Evolutionary conservation across 92 coral and sea anemone genomes (phyloP).

Genomic region (Bergia puertoricense): DNA sequence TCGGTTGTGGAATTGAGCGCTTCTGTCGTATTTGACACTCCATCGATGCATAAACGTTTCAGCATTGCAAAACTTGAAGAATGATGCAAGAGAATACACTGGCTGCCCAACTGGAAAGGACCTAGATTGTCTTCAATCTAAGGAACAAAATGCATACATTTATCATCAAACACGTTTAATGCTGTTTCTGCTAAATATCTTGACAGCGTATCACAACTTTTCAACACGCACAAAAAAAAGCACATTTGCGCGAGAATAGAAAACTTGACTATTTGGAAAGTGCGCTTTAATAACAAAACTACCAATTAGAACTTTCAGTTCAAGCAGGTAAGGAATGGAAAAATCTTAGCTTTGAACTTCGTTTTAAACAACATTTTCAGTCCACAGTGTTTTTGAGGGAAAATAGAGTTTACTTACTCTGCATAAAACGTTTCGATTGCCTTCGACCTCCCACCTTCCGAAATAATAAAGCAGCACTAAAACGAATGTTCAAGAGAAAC

Average conservation of each 20-base stretch:
- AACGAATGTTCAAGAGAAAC: neutral
- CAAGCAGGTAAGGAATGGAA: too few relatives aligned
- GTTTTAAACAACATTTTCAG: too few relatives aligned
- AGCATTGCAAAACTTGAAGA: constrained; percentile 13
- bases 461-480: neutral
- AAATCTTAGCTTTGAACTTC: too few relatives aligned
- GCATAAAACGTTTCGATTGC: neutral
- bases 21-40: neutral
- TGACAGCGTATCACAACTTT: too few relatives aligned
- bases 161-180: neutral
- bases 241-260: too few relatives aligned
- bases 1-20: neutral
- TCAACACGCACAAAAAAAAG: too few relatives aligned
- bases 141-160: neutral
- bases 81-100: constrained; percentile 9
- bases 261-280: too few relatives aligned
- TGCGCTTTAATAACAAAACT: too few relatives aligned
- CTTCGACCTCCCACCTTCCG: neutral
- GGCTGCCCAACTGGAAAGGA: constrained; percentile 10
- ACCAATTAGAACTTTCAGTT: too few relatives aligned
- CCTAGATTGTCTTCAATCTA: neutral
- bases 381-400: too few relatives aligned
- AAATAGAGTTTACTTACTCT: too few relatives aligned
- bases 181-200: neutral
- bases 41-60: neutral